Evolutionary conservation across 1,140 invertebrate genomes (phyloP).

Genomic region (Sminthurides bifidus): DNA sequence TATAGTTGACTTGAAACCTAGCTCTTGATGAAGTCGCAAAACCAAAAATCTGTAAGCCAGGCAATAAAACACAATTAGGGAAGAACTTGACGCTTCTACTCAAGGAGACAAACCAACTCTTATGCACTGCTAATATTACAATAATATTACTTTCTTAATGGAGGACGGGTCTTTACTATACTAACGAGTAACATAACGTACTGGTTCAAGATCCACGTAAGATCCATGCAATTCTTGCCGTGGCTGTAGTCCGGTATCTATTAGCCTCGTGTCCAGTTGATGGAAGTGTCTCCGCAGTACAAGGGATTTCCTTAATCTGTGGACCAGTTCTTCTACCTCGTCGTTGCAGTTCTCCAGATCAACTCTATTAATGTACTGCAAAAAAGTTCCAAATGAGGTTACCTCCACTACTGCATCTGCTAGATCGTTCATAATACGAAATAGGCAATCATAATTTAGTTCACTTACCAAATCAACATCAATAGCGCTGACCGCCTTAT

Average conservation of each 20-base stretch:
- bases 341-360: slow-evolving; percentile 42
- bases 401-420: not conserved
- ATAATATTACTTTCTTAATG: no score
- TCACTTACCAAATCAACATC: slow-evolving; percentile 52
- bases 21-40: no score
- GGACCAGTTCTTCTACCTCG: slow-evolving; percentile 54
- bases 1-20: slow-evolving; percentile 31
- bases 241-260: no score
- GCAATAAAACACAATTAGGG: no score
- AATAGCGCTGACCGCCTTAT: slow-evolving; percentile 48
- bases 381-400: not conserved
- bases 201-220: no score
- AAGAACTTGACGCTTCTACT: no score
- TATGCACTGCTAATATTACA: no score
- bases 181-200: no score
- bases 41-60: no score
- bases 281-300: slow-evolving; percentile 53
- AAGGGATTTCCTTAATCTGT: slow-evolving; percentile 56
- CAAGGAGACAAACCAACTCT: no score
- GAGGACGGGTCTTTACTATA: no score
- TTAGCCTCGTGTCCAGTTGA: slow-evolving; percentile 73
- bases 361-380: slow-evolving; percentile 49
- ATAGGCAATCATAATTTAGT: not conserved
- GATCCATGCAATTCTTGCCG: no score
- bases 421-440: not conserved